Evolutionary conservation across 2,113 vertebrate genomes (phyloP).

Genomic region (Maccullochella peelii): DNA sequence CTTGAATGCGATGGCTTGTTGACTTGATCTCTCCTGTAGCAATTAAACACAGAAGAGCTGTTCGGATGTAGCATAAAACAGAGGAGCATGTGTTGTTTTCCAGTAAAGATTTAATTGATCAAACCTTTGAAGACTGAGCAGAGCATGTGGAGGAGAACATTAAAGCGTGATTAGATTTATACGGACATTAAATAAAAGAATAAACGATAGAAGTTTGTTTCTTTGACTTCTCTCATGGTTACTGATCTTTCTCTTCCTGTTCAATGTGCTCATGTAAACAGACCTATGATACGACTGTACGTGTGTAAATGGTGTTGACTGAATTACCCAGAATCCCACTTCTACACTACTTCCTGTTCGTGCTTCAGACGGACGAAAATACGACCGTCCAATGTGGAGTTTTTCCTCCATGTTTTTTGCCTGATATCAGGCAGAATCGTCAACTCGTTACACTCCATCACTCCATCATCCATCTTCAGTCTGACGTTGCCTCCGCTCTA

Average conservation of each 20-base stretch:
- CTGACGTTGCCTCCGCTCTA: no score
- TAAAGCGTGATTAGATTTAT: conserved; percentile 4
- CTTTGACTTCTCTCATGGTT: conserved; percentile 5
- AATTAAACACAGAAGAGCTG: not conserved
- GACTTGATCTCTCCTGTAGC: not conserved
- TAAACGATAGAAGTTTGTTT: not conserved
- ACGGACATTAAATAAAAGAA: not conserved
- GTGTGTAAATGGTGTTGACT: not conserved
- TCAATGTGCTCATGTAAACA: not conserved
- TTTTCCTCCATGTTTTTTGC: no score
- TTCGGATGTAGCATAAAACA: no score
- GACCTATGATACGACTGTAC: not conserved
- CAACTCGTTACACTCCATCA: no score
- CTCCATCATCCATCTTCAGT: no score
- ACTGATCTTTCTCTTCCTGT: not conserved
- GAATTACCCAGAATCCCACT: not conserved
- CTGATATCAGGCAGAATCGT: no score
- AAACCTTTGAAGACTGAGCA: not conserved
- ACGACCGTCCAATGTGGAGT: no score
- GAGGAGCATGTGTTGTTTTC: not conserved
- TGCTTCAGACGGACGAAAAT: not conserved
- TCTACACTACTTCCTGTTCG: not conserved
- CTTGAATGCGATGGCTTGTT: not conserved
- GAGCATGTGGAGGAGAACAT: not conserved
- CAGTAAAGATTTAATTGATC: not conserved